Percentiles rank a stretch among this genome's conserved stretches.
Evolutionary conservation across 2,888 invertebrate species (phyloP).

Genomic region (Drosophila sordidula): DNA sequence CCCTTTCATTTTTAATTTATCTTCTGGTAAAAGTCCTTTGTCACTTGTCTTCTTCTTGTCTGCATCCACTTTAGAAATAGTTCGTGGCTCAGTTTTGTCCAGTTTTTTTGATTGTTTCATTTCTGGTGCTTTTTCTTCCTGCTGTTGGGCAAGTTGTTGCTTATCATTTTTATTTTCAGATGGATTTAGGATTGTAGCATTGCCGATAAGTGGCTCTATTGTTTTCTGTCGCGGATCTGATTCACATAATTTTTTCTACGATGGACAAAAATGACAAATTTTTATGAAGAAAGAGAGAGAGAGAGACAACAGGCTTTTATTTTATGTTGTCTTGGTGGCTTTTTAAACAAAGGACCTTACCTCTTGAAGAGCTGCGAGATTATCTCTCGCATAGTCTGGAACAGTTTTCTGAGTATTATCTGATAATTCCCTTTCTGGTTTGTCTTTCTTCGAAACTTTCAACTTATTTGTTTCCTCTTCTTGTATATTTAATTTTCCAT

Average conservation of each 20-base stretch:
- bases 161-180: not conserved
- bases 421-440: not conserved
- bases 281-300: no score
- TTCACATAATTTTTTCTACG: not conserved
- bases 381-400: not conserved
- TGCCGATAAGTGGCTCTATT: not conserved
- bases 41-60: not conserved
- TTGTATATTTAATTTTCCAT: not conserved
- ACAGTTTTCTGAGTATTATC: no score
- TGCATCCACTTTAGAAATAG: not conserved
- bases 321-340: no score
- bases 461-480: not conserved
- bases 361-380: not conserved
- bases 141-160: not conserved
- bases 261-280: not conserved
- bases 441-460: not conserved
- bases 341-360: not conserved
- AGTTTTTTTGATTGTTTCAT: not conserved
- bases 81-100: not conserved
- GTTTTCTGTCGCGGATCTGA: not conserved
- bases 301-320: no score
- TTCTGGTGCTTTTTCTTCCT: not conserved
- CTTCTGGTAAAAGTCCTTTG: not conserved
- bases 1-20: not conserved
- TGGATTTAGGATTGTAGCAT: not conserved